Percentiles rank a stretch among this genome's conserved stretches.
These are phyloP conservation scores for Plectrocnemia conspersa DNA, from an alignment of 1,140 invertebrate genomes.

Conservation along the genomic window DNA sequence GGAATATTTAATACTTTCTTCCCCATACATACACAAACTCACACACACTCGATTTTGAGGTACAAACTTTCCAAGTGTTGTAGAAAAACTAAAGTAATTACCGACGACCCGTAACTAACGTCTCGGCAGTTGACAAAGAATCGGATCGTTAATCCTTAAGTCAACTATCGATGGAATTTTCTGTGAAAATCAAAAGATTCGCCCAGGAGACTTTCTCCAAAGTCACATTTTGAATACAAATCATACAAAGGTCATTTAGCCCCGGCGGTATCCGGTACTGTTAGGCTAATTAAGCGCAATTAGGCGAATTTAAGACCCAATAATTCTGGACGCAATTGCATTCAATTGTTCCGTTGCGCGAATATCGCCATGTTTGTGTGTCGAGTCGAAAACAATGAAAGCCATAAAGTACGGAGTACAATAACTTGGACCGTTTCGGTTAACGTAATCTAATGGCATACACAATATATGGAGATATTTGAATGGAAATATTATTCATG, in stretches of 20 bases:
- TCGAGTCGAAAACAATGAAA: too few species aligned
- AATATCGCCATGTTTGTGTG: too few species aligned
- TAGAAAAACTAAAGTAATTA: slow-evolving; percentile 10
- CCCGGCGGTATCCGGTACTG: not conserved
- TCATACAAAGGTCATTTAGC: not conserved
- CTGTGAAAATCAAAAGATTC: not conserved
- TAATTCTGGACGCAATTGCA: slow-evolving; percentile 4
- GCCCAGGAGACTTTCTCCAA: not conserved
- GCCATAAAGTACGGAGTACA: too few species aligned
- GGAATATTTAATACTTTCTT: not conserved
- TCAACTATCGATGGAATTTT: not conserved
- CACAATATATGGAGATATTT: too few species aligned
- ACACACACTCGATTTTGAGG: too few species aligned
- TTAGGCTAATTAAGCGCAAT: not conserved
- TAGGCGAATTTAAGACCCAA: slow-evolving; percentile 6
- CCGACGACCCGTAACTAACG: not conserved
- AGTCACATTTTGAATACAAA: too few species aligned
- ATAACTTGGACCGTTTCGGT: too few species aligned
- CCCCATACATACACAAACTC: too few species aligned
- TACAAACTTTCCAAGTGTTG: not conserved
- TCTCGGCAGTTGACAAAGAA: not conserved
- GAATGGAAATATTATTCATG: too few species aligned
- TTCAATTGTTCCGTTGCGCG: not conserved
- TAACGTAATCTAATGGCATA: too few species aligned
- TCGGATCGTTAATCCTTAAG: not conserved